A percentile compares a stretch with the other conserved stretches of the same genome.
Evolutionary conservation across 2,797 vertebrate species (phyloP).

Genomic region (Odontamblyopus rebecca): DNA sequence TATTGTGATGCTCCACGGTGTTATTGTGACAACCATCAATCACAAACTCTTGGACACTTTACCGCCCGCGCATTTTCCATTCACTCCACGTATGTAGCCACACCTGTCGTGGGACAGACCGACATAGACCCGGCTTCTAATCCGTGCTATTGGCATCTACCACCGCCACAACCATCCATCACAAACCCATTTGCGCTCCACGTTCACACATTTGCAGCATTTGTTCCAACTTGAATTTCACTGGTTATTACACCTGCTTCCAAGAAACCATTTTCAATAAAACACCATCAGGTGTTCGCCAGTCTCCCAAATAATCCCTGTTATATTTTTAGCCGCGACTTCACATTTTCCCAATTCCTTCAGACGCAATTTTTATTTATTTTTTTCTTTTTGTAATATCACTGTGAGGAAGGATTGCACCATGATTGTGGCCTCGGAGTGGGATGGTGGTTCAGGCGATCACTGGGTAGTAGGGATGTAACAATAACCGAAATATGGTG

Average conservation of each 20-base stretch:
- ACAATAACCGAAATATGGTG: too few species aligned
- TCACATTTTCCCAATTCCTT: conserved; percentile 1
- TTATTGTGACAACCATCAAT: too few species aligned
- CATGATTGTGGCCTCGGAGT: conserved; percentile 32
- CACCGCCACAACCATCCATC: too few species aligned
- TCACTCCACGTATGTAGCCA: too few species aligned
- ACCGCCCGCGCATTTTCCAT: too few species aligned
- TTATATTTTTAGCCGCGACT: neutral
- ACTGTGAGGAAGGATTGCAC: conserved; percentile 23
- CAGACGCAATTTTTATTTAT: conserved; percentile 19
- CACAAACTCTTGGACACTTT: too few species aligned
- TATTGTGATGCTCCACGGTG: too few species aligned
- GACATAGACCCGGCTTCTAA: neutral
- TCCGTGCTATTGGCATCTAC: too few species aligned
- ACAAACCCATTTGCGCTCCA: too few species aligned
- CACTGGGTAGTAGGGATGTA: too few species aligned
- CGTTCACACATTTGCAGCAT: too few species aligned
- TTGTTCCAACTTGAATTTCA: neutral
- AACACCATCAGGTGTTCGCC: neutral
- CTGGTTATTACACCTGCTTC: neutral
- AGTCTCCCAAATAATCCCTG: neutral
- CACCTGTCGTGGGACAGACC: too few species aligned
- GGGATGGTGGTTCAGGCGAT: conserved; percentile 25
- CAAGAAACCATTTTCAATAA: neutral
- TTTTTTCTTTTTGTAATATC: conserved; percentile 6